These are phyloP conservation scores for Cepaea nemoralis DNA, from an alignment of 1,140 invertebrate species.

Conservation along the genomic window DNA sequence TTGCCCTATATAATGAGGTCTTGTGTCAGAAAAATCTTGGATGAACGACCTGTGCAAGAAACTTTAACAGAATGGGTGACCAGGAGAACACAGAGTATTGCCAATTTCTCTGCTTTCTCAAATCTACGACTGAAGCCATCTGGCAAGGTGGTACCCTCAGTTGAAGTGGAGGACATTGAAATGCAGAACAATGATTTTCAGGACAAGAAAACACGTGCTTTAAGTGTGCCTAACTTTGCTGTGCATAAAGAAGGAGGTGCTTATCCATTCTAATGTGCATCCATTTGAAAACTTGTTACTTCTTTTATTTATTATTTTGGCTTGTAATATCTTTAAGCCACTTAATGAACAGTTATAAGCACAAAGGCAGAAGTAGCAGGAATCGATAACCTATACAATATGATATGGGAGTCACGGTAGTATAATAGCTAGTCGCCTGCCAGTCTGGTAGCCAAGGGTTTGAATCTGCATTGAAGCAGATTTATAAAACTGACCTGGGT, in stretches of 20 bases:
- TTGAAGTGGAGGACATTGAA: constrained; percentile 38
- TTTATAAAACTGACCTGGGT: no score
- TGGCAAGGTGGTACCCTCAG: constrained; percentile 36
- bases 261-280: constrained; percentile 29
- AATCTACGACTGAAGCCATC: background rate
- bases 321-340: background rate
- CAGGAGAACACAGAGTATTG: constrained; percentile 21
- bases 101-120: background rate
- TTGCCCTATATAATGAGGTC: constrained; percentile 61
- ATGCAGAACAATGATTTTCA: constrained; percentile 30
- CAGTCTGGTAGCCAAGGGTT: no score
- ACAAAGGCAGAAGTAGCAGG: no score
- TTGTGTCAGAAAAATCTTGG: constrained; percentile 47
- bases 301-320: background rate
- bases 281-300: background rate
- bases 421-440: no score
- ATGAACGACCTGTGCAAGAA: constrained; percentile 25
- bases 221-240: constrained; percentile 20
- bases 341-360: background rate
- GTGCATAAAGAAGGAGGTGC: constrained; percentile 11
- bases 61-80: constrained; percentile 35
- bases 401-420: no score
- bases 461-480: no score
- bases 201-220: constrained; percentile 15
- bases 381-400: no score